Base-by-base conservation (phyloP, 2,797 vertebrate genomes). In the Parotocinclus haroldoi region DNA sequence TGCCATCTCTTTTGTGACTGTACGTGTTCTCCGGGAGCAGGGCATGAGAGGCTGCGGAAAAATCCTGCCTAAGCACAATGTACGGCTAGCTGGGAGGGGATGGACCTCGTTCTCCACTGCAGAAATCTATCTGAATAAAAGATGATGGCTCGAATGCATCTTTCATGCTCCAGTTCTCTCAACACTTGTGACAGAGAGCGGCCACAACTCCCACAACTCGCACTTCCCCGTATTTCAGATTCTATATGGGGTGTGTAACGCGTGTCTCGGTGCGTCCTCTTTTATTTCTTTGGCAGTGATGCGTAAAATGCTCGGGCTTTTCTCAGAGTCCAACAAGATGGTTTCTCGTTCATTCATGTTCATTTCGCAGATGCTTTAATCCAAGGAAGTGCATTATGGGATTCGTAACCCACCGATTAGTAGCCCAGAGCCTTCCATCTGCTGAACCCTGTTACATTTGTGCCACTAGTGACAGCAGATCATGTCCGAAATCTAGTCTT, bases 151-250 rank as follows among this genome's bases (percentile, higher is more conserved):
- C 39, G 51, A 71, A 71, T 72, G 17, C 51, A 72, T 61, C 69
- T 72, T 72, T 72, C 66, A 72, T 72, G 58, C 50, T 59, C 63
- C 63, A 56, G 69, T 66, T 66, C 57, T 61, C 52, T 38, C 63
- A 72, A 49, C 63, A 66, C 51, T 49, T 61, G 49, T 71, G 69
- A 65, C 40, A 46, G 10, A 53, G 17, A 52, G 49, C 48, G 61
- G 53, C 40, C 54, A 36, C 62, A 27, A 37, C 14, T 36, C 53
- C 42, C 50, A n/a, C 50, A 63, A 58, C 50, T 55, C 51, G 50
- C 52, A 1, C 27, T 38, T 48, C 37, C 42, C 13, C 45, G 46
- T 19, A 50, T 27, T 50, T 9, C 7, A 37, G 1, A n/a, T 10
- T 37, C 39, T n/a, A 38, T 10, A 40, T n/a, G n/a, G 9, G 4